Percentiles rank a stretch among this genome's conserved stretches.
These are phyloP conservation scores for Aegithalos caudatus DNA, from an alignment of 2,113 vertebrate species.

Conservation along the genomic window DNA sequence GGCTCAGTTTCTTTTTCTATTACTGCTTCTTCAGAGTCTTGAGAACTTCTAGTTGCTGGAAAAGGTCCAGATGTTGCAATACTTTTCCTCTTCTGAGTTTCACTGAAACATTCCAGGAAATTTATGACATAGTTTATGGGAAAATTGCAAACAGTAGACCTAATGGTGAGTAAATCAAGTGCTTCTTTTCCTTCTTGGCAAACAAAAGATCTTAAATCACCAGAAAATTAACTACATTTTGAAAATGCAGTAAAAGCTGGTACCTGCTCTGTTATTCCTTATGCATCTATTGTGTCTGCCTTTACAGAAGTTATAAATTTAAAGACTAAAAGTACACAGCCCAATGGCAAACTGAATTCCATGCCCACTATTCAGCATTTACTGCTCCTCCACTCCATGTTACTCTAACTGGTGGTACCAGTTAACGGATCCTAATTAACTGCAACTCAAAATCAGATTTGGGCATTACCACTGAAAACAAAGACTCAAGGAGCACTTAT, in stretches of 20 bases:
- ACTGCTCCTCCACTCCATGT: accelerated
- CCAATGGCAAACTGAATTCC: not conserved
- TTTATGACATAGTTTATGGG: not conserved
- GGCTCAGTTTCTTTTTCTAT: conserved; percentile 79
- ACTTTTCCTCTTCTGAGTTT: conserved; percentile 85
- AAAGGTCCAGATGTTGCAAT: conserved; percentile 66
- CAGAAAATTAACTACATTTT: not conserved
- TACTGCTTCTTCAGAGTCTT: conserved; percentile 54
- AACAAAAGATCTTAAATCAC: not conserved
- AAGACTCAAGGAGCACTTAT: not conserved
- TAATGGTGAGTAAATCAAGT: not conserved
- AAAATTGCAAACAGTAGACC: not conserved
- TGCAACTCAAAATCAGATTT: not conserved
- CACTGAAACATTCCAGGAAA: conserved; percentile 75
- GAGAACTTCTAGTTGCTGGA: conserved; percentile 63
- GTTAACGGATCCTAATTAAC: not conserved
- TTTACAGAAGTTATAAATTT: not conserved
- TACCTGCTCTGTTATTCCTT: not conserved
- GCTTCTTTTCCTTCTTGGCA: not conserved
- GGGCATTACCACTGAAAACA: not conserved
- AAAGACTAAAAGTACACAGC: not conserved
- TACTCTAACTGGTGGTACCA: not conserved
- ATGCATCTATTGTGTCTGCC: not conserved
- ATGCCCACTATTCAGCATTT: not conserved
- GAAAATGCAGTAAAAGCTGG: not conserved